Conservation (phyloP, 2,113 vertebrate species). For the Larimichthys crocea region DNA sequence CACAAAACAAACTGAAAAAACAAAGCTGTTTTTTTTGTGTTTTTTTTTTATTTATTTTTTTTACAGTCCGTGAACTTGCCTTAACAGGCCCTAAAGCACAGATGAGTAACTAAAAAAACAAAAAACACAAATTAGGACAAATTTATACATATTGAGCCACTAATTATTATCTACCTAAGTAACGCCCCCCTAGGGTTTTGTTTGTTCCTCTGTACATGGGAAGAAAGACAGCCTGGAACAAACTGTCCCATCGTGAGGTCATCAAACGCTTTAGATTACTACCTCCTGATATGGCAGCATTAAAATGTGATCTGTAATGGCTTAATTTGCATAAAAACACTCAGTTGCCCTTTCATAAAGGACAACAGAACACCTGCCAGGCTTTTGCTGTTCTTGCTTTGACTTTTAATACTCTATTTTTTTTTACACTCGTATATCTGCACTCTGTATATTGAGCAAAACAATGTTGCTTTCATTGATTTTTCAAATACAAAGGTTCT, state of each 20-base stretch:
- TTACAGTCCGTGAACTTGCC: not conserved
- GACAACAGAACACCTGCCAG: not conserved
- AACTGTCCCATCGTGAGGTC: slow-evolving; percentile 3
- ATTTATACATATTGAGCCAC: not conserved
- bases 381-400: not conserved
- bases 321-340: slow-evolving; percentile 6
- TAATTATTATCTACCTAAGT: not conserved
- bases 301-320: not conserved
- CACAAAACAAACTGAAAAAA: slow-evolving; percentile 6
- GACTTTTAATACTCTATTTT: not conserved
- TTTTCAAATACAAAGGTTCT: not conserved
- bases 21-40: not conserved
- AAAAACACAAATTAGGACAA: not conserved
- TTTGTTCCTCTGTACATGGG: slow-evolving; percentile 4
- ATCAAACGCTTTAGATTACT: slow-evolving; percentile 19
- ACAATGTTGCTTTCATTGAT: not conserved
- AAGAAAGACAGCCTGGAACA: slow-evolving; percentile 26
- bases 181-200: not conserved
- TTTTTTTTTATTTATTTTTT: not conserved
- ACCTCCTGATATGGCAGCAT: not conserved
- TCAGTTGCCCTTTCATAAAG: slow-evolving; percentile 1
- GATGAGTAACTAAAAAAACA: not conserved
- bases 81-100: not conserved
- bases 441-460: not conserved
- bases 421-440: not conserved